Evolutionary conservation across 2,797 vertebrate genomes (phyloP), one percentile per base, ranked within the genome.

Genomic region (Anguilla pacifica): DNA sequence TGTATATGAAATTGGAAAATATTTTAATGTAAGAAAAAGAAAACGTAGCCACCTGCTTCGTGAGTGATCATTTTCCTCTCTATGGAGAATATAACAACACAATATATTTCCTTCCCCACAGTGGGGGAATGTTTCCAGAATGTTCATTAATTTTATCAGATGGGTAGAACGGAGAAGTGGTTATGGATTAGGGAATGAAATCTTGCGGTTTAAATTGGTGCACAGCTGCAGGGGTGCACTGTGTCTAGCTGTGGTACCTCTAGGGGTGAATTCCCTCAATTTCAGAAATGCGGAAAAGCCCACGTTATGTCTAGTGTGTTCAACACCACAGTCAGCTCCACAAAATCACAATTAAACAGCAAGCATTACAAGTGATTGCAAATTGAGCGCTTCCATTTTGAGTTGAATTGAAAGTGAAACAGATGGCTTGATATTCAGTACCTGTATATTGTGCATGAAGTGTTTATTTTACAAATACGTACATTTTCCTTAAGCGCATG

Each of bases 341-440:
- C 39, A 43, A 43, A 79, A 79, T 79, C 35, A 43, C 74, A 79
- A 43, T 79, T 79, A 79, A 79, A 79, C 74, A 43, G 74, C 74
- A 19, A 43, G 74, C 74, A n/a, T 39, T 79, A 74, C 0, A 43
- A 79, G 74, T 79, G 6, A 19, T 79, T 79, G 43, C 74, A 46
- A 22, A 43, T 43, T 5, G 74, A 79, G 74, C 25, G 9, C 70
- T 35, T 31, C 35, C 13, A 22, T 79, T 79, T 79, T 79, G 15
- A 15, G 17, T 43, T 79, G 74, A 79, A 43, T 79, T 79, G 74
- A 46, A 39, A 79, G 39, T 43, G 17, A 79, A 79, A 79, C 74
- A 43, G 35, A 79, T 79, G 39, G 35, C 5, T 17, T 79, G 35
- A 9, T 79, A 79, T 43, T 79, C 74, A 79, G 35, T 39, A 46